phyloP scores from a whole-genome alignment of 2,888 invertebrate genomes.

The Charanyca ferruginea region DNA sequence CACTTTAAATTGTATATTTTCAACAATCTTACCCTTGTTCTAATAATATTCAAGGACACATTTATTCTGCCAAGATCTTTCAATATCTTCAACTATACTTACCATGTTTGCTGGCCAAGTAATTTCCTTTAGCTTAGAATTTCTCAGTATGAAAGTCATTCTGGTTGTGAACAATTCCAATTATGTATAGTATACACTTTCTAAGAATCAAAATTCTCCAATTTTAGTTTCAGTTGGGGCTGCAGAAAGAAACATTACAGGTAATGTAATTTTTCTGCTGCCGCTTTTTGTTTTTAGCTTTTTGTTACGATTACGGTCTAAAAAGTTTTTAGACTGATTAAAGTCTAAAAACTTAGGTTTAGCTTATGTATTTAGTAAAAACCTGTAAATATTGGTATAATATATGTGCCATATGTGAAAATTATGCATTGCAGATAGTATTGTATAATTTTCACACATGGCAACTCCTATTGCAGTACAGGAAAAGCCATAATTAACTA shows the following conservation, averaged over 20 bases:
- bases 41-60: slow-evolving; percentile 45
- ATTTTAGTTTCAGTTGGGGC: slow-evolving; percentile 38
- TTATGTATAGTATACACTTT: slow-evolving; percentile 63
- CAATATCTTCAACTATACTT: slow-evolving; percentile 4
- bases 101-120: slow-evolving; percentile 14
- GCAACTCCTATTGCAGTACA: neutral
- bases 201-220: slow-evolving; percentile 54
- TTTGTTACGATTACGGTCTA: too few relatives aligned
- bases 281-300: too few relatives aligned
- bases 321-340: too few relatives aligned
- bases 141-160: slow-evolving; percentile 50
- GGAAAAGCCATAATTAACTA: slow-evolving; percentile 6
- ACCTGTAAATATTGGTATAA: too few relatives aligned
- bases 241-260: too few relatives aligned
- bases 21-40: slow-evolving; percentile 17
- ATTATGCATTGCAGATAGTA: too few relatives aligned
- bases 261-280: too few relatives aligned
- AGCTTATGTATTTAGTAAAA: too few relatives aligned
- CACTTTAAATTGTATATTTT: neutral
- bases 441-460: neutral
- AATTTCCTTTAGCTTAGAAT: slow-evolving; percentile 29
- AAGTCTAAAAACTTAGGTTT: too few relatives aligned
- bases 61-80: slow-evolving; percentile 21
- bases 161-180: slow-evolving; percentile 40
- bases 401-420: too few relatives aligned